These are phyloP conservation scores for Brachionus rubens DNA, from an alignment of 1,140 invertebrate genomes.

Conservation along the genomic window DNA sequence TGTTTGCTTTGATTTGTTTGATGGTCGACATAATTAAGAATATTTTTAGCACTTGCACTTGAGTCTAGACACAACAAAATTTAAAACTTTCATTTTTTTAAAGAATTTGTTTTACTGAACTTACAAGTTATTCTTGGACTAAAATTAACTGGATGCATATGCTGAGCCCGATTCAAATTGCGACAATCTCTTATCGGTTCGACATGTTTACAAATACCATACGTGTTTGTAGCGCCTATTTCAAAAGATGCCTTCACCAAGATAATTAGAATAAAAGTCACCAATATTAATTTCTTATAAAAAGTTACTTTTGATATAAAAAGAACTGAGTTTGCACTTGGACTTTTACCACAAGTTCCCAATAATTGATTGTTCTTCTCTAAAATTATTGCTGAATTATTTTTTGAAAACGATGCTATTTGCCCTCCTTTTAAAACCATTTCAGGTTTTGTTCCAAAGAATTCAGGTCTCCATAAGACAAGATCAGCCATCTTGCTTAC, in stretches of 20 bases:
- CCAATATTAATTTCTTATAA: conserved; percentile 47
- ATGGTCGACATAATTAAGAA: conserved; percentile 23
- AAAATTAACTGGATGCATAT: conserved; percentile 23
- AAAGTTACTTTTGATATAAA: conserved; percentile 54
- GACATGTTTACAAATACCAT: conserved; percentile 53
- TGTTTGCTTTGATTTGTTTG: conserved; percentile 10
- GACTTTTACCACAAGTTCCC: conserved; percentile 56
- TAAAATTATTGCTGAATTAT: conserved; percentile 58
- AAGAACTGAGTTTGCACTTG: conserved; percentile 54
- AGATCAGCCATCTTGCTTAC: conserved; percentile 57
- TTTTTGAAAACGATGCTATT: conserved; percentile 56
- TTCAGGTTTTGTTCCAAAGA: conserved; percentile 60
- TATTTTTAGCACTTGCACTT: background rate
- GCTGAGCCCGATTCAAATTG: conserved; percentile 50
- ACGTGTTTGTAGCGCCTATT: conserved; percentile 49
- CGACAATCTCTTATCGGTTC: conserved; percentile 53
- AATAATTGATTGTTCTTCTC: conserved; percentile 51
- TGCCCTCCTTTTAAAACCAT: conserved; percentile 60
- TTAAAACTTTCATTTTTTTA: background rate
- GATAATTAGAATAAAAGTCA: conserved; percentile 44
- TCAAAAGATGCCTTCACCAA: conserved; percentile 48
- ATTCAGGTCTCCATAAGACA: conserved; percentile 59
- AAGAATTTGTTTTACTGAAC: background rate
- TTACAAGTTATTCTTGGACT: conserved; percentile 40
- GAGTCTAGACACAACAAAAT: background rate